Evolutionary conservation across 2,797 vertebrate species (phyloP).

Genomic region (Apodemus agrarius): DNA sequence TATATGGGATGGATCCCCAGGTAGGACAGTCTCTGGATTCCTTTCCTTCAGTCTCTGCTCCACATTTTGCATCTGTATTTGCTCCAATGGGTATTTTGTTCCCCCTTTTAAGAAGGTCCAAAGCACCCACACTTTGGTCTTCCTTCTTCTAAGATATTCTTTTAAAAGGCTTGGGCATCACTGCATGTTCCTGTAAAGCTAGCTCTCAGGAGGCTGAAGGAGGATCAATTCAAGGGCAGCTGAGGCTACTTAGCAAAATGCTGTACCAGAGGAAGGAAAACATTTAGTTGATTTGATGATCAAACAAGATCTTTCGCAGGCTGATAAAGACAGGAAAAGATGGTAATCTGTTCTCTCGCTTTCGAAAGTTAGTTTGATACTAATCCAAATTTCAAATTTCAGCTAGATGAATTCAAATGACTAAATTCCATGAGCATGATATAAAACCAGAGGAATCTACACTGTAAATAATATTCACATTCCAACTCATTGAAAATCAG

Average conservation of each 20-base stretch:
- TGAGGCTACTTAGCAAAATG: background rate
- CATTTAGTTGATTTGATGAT: background rate
- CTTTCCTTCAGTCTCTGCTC: too few relatives aligned
- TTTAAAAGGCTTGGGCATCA: background rate
- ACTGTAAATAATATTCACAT: conserved; percentile 25
- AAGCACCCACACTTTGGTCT: too few relatives aligned
- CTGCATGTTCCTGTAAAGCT: background rate
- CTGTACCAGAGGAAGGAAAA: background rate
- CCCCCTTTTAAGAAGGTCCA: too few relatives aligned
- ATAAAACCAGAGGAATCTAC: conserved; percentile 20
- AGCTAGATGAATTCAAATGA: background rate
- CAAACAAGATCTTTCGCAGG: conserved; percentile 8
- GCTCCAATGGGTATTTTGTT: too few relatives aligned
- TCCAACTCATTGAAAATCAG: background rate
- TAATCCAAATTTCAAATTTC: conserved; percentile 42
- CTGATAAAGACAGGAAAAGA: background rate
- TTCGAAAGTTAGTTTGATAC: conserved; percentile 41
- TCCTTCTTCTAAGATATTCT: too few relatives aligned
- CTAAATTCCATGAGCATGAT: background rate
- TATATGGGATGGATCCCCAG: too few relatives aligned
- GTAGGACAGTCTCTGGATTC: too few relatives aligned
- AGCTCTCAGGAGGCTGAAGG: background rate
- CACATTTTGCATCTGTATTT: too few relatives aligned
- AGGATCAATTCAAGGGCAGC: background rate
- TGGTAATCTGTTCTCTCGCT: background rate